Evolutionary conservation across 2,797 vertebrate genomes (phyloP).

Genomic region (Arctocebus calabarensis): DNA sequence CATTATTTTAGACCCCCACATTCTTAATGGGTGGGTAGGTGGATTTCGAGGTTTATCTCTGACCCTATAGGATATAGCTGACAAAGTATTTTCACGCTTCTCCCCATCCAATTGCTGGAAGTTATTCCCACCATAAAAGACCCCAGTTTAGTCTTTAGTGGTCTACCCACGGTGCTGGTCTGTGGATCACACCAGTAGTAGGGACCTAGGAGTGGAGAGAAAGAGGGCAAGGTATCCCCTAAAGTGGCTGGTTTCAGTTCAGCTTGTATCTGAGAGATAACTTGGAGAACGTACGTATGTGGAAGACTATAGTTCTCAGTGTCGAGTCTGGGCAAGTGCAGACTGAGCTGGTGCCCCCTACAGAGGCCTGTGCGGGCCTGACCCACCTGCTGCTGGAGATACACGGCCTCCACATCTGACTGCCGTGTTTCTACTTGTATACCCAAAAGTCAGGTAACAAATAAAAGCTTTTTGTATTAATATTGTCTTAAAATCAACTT

Average conservation of each 20-base stretch:
- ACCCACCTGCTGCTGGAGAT: accelerated
- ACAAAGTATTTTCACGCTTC: neutral
- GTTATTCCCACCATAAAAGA: neutral
- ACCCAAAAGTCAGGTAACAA: neutral
- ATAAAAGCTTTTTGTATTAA: neutral
- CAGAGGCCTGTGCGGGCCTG: accelerated
- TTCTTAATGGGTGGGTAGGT: neutral
- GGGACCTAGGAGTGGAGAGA: neutral
- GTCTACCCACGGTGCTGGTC: neutral
- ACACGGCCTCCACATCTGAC: accelerated
- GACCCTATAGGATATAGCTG: neutral
- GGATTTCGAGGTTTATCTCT: neutral
- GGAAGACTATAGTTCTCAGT: neutral
- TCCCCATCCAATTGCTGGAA: neutral
- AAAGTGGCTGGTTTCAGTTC: neutral
- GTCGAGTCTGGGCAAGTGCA: neutral
- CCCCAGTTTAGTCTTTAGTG: neutral
- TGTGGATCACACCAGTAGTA: neutral
- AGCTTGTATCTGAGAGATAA: neutral
- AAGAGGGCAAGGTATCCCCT: neutral
- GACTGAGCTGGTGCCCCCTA: neutral
- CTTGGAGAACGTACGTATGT: neutral
- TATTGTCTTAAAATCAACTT: neutral
- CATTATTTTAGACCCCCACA: neutral
- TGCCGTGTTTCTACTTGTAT: neutral